These are phyloP conservation scores for Notarius lentiginosus DNA, from an alignment of 2,113 vertebrate genomes.

Conservation along the genomic window DNA sequence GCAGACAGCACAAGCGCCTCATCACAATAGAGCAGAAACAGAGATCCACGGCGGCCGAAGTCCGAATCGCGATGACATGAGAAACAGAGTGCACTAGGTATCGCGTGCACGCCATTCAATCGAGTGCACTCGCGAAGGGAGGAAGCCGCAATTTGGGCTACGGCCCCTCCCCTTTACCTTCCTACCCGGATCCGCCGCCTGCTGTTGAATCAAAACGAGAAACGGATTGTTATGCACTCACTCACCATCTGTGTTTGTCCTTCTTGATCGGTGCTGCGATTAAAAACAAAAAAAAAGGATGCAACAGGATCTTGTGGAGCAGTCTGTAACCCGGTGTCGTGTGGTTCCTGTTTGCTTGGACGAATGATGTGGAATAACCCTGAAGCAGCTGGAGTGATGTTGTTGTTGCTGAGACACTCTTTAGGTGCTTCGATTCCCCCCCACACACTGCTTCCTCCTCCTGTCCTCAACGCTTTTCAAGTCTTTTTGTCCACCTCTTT, in stretches of 20 bases:
- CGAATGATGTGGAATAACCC: neutral
- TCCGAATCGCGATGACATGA: neutral
- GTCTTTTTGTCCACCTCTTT: constrained; percentile 45
- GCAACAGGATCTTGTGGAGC: constrained; percentile 39
- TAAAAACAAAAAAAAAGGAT: too few species aligned
- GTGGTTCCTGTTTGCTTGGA: neutral
- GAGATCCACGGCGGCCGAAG: neutral
- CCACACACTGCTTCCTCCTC: constrained; percentile 39
- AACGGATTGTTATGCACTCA: constrained; percentile 60
- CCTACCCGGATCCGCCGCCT: constrained; percentile 51
- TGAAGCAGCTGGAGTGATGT: neutral
- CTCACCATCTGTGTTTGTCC: constrained; percentile 72
- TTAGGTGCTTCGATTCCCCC: constrained; percentile 36
- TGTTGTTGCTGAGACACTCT: neutral
- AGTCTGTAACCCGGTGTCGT: neutral
- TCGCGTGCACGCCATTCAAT: neutral
- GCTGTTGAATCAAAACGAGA: constrained; percentile 47
- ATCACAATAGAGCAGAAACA: constrained; percentile 49
- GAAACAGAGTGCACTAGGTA: constrained; percentile 1
- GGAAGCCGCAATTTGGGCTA: neutral
- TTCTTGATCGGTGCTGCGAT: constrained; percentile 40
- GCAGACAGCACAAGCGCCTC: constrained; percentile 61
- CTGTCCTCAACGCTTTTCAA: constrained; percentile 56
- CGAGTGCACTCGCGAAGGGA: neutral
- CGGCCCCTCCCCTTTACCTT: neutral